Evolutionary conservation across 2,797 vertebrate species (phyloP).

Genomic region (Molossus molossus): DNA sequence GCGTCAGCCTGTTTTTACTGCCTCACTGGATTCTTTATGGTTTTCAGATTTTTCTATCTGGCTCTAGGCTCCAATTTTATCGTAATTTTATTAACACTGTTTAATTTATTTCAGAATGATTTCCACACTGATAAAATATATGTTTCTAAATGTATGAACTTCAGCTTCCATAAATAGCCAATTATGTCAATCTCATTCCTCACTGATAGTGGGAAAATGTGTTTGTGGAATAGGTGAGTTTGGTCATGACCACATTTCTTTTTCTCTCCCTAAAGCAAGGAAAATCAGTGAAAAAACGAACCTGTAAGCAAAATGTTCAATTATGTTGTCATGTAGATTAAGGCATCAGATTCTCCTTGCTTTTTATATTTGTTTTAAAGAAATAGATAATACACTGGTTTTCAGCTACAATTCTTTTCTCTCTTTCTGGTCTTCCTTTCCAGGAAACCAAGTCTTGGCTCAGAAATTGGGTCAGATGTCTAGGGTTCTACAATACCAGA

Average conservation of each 20-base stretch:
- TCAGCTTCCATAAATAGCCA: conserved; percentile 44
- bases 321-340: not conserved
- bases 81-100: conserved; percentile 56
- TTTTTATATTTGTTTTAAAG: not conserved
- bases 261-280: not conserved
- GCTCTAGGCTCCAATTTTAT: conserved; percentile 53
- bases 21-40: conserved; percentile 52
- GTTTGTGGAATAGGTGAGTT: not conserved
- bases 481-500: not conserved
- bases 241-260: not conserved
- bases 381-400: not conserved
- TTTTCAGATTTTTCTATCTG: conserved; percentile 75
- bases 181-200: conserved; percentile 59
- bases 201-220: conserved; percentile 16
- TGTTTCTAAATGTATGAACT: conserved; percentile 45
- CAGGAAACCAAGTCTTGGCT: not conserved
- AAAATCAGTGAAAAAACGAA: conserved; percentile 2
- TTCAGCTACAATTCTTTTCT: not conserved
- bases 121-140: conserved; percentile 64
- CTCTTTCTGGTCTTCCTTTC: not conserved
- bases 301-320: not conserved
- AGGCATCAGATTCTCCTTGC: not conserved
- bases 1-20: conserved; percentile 57
- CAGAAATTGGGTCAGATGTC: not conserved
- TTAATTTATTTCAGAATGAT: conserved; percentile 75